Base-by-base conservation (phyloP, 2,888 invertebrate species). In the Teinopalpus imperialis region DNA sequence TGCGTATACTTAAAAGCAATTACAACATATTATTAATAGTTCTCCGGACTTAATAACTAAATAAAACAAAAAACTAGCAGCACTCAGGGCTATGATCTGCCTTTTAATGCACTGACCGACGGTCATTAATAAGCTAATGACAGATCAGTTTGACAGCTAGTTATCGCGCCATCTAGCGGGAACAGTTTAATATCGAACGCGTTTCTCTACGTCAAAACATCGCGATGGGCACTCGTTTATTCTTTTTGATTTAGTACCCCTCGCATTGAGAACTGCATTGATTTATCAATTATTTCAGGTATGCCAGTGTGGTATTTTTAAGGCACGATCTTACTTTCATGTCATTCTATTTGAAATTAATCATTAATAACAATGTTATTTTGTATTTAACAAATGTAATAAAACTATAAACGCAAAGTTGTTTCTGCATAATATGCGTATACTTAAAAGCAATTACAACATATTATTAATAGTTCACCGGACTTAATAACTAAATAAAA, bases 101-200 rank as follows among this genome's bases (percentile, higher is more conserved):
- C 74, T 70, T 80, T 78, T 79, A 74, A 73, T 71, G 74, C 68
- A 69, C 65, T 58, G 64, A 64, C 66, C 65, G 56, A 58, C 53
- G 57, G 76, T 69, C 78, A 85, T 87, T 85, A 85, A 83, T 85
- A 86, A 76, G 71, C 61, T 81, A 86, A 80, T 82, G 87, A 88
- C 87, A 88, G 82, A 68, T 69, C 62, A 74, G 78, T 79, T 79
- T 83, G 87, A 86, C 86, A 79, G 85, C 68, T 66, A 63, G 67
- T 81, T 87, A 87, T 87, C 87, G 77, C 82, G 82, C 80, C 81
- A 88, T 86, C 86, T 86, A 82, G 74, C 74, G 79, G 72, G 61
- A 79, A 78, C 79, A 75, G 79, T 80, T 81, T 81, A 79, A 83
- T 82, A 82, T 79, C 75, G 72, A 59, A 62, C 72, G 73, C 75